Evolutionary conservation across 2,113 vertebrate species (phyloP), one percentile per base, ranked within the genome.

Genomic region (Leptosomus discolor): DNA sequence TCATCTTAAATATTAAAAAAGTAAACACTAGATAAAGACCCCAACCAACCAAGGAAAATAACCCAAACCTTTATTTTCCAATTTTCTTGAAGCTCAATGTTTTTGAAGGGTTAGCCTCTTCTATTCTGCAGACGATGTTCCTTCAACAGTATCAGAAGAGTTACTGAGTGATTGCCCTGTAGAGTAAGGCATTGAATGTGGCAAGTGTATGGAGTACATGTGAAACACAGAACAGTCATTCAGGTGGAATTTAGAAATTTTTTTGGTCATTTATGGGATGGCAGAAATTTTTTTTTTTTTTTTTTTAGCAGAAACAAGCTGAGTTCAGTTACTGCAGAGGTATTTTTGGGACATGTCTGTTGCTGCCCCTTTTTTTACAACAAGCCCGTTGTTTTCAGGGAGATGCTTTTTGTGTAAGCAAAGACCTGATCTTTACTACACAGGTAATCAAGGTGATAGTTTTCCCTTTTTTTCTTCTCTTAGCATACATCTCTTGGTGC

Each of bases 161-260:
- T 50, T 57, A 7, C 0, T 50, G 48, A 58, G 61, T 18, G 58
- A 48, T 15, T 94, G 34, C 19, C 45, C 29, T 0, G 1, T 8
- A 46, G 41, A 61, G 46, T 4, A 34, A 48, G 27, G 23, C 2
- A 9, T 65, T 30, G 37, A 74, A 46, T 5, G 2, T 9, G 21
- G 23, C n/a, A 54, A 15, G 15, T 11, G 19, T 34, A 24, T 0
- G 1, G 54, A 82, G 53, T 27, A 18, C 7, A 1, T 12, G 15
- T 63, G 60, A n/a, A 70, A 45, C 2, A 5, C 18, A 37, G 71
- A 68, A 3, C 54, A 65, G 71, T 51, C 21, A 24, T 24, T 84
- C 27, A 13, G 39, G 54, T 71, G 24, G 18, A 60, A 36, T 71
- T 57, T 16, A 30, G 30, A 60, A n/a, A 39, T 39, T 39, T 86